Evolutionary conservation across 2,113 vertebrate genomes (phyloP).

Genomic region (Gasterosteus nipponicus): DNA sequence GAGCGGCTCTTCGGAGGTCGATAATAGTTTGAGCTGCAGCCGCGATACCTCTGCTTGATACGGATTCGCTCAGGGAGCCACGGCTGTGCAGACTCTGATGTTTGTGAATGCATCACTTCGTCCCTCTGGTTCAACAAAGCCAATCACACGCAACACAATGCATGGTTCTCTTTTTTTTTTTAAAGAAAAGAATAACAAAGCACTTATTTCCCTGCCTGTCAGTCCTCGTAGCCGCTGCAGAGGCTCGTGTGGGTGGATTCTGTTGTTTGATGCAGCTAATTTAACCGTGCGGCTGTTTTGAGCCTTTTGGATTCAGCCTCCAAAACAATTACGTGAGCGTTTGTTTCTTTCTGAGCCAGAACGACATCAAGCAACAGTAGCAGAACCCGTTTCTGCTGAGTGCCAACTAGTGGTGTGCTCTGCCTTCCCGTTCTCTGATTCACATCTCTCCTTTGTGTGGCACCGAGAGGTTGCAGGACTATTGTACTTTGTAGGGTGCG

Average conservation of each 20-base stretch:
- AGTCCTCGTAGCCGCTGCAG: constrained; percentile 13
- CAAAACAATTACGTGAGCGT: constrained; percentile 37
- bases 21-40: constrained; percentile 50
- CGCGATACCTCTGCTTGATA: background rate
- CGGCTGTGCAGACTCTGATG: background rate
- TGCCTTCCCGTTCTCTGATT: constrained; percentile 1
- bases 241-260: constrained; percentile 49
- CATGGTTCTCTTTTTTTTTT: background rate
- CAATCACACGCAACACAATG: background rate
- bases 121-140: constrained; percentile 10
- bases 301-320: constrained; percentile 28
- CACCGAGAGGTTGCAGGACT: background rate
- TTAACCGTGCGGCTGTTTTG: constrained; percentile 37
- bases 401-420: constrained; percentile 22
- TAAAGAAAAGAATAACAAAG: constrained; percentile 3
- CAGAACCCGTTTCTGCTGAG: constrained; percentile 34
- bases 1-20: constrained; percentile 30
- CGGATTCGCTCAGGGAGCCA: constrained; percentile 2
- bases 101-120: constrained; percentile 12
- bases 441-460: constrained; percentile 24
- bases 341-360: constrained; percentile 31
- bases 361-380: constrained; percentile 30
- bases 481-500: background rate
- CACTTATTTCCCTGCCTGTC: background rate
- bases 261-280: constrained; percentile 48